Percentiles rank a stretch among this genome's conserved stretches.
Evolutionary conservation across 92 coral and sea anemone species (phyloP).

Genomic region (Phenganax stokvisi): DNA sequence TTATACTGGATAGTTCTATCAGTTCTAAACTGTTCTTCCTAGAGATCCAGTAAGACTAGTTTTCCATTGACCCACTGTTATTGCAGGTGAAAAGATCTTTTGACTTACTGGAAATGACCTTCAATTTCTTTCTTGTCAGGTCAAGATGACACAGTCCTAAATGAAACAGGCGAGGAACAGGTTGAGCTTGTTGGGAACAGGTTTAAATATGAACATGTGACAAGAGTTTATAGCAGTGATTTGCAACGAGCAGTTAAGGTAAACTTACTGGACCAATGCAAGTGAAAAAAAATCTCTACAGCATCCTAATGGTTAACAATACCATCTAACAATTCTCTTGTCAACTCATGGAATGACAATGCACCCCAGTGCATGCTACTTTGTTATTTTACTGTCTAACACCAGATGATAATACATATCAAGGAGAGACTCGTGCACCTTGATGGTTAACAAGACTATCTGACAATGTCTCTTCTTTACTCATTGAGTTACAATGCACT

Average conservation of each 20-base stretch:
- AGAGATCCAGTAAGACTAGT: too few relatives aligned
- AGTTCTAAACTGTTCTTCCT: neutral
- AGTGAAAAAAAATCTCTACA: too few relatives aligned
- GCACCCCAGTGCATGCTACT: neutral
- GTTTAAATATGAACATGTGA: constrained; percentile 60
- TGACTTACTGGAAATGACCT: neutral
- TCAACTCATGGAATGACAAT: neutral
- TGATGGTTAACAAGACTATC: too few relatives aligned
- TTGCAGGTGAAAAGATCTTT: neutral
- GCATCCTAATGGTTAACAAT: too few relatives aligned
- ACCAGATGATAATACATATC: too few relatives aligned
- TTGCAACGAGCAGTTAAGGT: constrained; percentile 72
- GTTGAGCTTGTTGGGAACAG: constrained; percentile 62
- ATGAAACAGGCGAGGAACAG: constrained; percentile 66
- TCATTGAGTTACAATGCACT: neutral
- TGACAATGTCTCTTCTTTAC: neutral
- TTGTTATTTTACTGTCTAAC: too few relatives aligned
- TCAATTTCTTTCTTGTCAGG: constrained; percentile 42
- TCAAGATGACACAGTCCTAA: constrained; percentile 63
- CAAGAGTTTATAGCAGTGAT: constrained; percentile 79
- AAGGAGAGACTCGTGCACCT: too few relatives aligned
- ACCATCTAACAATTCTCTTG: neutral
- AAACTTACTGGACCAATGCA: neutral
- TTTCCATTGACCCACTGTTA: too few relatives aligned
- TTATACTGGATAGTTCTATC: neutral